Evolutionary conservation across 2,888 invertebrate genomes (phyloP), one percentile per base, ranked within the genome.

Genomic region (Hanleya hanleyi): DNA sequence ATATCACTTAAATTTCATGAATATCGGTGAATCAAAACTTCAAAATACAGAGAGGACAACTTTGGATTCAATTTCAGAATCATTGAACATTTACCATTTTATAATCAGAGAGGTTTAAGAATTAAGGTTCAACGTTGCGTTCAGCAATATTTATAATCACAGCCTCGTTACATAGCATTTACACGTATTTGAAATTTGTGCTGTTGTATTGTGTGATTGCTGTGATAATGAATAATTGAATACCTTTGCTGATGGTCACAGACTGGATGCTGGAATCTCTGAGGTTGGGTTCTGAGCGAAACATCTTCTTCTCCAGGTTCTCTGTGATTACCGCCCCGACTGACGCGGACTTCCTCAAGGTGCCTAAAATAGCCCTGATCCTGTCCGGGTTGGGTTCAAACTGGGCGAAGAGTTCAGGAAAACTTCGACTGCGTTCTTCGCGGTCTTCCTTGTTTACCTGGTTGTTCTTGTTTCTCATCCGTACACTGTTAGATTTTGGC

Each of bases 321-420:
- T 85, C 83, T 22, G 77, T 76, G 26, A 76, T 73, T 41, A 86
- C 77, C 7, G 71, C 79, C 36, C 85, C 85, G 26, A 81, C 86
- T 0, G 86, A 86, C 0, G 81, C 83, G 71, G 83, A 87, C 66
- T 84, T 86, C 29, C 85, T 70, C 64, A 85, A 72, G 29, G 77
- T 74, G 33, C 70, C 73, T 9, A 82, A 68, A 67, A 64, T 15
- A 12, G 77, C 81, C 32, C 77, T 77, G 9, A 81, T 50, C 12
- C 82, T 73, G 38, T 78, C 67, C 6, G 79, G 80, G 69, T 83
- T 72, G 6, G 80, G 70, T 73, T 86, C 85, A 72, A 85, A 86
- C 32, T 79, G 77, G n/a, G 84, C 81, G 15, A 85, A 77, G 5
- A 86, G 81, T 76, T 86, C 86, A 74, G 86, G 86, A 75, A 87